These are phyloP conservation scores for Chymomyza caudatula DNA, from an alignment of 2,888 invertebrate species.

Conservation along the genomic window DNA sequence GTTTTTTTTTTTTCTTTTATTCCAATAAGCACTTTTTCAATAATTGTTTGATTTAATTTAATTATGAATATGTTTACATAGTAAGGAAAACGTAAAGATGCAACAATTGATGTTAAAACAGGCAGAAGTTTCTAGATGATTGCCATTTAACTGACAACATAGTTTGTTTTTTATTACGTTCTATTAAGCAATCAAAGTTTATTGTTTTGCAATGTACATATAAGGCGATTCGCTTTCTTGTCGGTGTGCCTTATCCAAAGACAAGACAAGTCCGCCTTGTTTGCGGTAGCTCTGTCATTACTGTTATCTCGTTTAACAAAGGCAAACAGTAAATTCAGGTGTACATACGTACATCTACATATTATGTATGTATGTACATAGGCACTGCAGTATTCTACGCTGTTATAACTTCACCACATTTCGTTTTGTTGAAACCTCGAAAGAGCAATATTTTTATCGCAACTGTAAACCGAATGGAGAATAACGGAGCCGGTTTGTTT, in stretches of 20 bases:
- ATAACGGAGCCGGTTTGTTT: slow-evolving; percentile 20
- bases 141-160: not conserved
- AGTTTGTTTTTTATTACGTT: not conserved
- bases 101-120: not conserved
- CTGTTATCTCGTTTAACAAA: slow-evolving; percentile 40
- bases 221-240: slow-evolving; percentile 19
- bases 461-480: slow-evolving; percentile 1
- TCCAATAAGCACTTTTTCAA: slow-evolving; percentile 26
- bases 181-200: not conserved
- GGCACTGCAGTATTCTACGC: not conserved
- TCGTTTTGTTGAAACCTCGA: not conserved
- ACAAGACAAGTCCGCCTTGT: slow-evolving; percentile 32
- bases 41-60: slow-evolving; percentile 3
- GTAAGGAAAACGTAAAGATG: not conserved
- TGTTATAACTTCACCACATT: not conserved
- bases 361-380: not conserved
- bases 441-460: not conserved
- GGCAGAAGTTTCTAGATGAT: not conserved
- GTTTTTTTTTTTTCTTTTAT: slow-evolving; percentile 26
- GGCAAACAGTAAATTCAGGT: slow-evolving; percentile 13
- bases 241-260: slow-evolving; percentile 24
- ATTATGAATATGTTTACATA: not conserved
- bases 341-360: not conserved
- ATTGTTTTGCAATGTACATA: not conserved
- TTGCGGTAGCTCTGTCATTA: slow-evolving; percentile 17